phyloP scores from a whole-genome alignment of 1,140 invertebrate species.

The Drosophila nigrodunni region DNA sequence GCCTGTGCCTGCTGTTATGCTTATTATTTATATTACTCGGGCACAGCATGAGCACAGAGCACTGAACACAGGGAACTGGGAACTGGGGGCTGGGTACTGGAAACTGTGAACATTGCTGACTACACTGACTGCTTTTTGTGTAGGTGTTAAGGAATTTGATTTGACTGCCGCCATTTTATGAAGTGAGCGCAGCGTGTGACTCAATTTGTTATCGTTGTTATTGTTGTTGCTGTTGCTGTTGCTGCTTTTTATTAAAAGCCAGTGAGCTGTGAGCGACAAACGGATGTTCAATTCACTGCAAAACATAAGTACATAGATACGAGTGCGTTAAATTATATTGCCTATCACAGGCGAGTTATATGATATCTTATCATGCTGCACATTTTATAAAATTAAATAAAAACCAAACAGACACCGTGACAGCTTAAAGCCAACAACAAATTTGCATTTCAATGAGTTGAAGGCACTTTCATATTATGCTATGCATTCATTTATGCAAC shows the following conservation, averaged over 20 bases:
- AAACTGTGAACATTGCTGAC: neutral
- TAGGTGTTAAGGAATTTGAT: conserved; percentile 67
- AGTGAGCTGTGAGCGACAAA: conserved; percentile 66
- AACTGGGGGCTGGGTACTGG: neutral
- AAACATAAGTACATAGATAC: conserved; percentile 14
- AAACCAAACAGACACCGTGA: conserved; percentile 4
- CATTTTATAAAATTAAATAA: conserved; percentile 23
- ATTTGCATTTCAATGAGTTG: conserved; percentile 49
- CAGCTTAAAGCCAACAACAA: conserved; percentile 23
- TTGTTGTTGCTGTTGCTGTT: conserved; percentile 20
- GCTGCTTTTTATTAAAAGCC: conserved; percentile 61
- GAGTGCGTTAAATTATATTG: conserved; percentile 20
- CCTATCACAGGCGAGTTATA: conserved; percentile 23
- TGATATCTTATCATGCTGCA: conserved; percentile 23
- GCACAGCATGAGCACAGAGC: conserved; percentile 26
- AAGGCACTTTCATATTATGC: conserved; percentile 22
- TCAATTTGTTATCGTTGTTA: conserved; percentile 54
- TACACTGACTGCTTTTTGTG: neutral
- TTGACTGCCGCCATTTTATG: conserved; percentile 55
- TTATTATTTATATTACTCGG: conserved; percentile 73
- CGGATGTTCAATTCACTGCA: conserved; percentile 57
- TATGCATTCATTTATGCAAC: conserved; percentile 31
- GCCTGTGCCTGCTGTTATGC: conserved; percentile 53
- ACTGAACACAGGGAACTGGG: no score
- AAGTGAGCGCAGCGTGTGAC: conserved; percentile 71